Base-by-base conservation (phyloP, 2,797 vertebrate genomes). In the Triplophysa bombifrons region DNA sequence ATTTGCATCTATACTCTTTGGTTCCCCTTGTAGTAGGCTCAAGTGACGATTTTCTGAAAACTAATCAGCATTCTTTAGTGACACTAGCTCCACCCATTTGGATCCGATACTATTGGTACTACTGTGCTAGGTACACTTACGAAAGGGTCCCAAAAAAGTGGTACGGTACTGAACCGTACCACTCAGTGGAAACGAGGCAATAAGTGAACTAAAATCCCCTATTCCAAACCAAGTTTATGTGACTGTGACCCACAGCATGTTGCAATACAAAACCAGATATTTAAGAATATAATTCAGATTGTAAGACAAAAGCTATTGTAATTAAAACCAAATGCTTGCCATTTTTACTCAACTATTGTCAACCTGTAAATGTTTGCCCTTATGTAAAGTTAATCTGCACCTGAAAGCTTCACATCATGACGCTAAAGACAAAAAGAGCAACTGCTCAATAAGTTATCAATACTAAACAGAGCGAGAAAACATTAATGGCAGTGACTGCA, bases 231-330 rank as follows among this genome's bases (percentile, higher is more conserved):
- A 71, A 38, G 11, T 14, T 69, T 9, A 51, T 51, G 58, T 70
- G 22, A 51, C 46, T 20, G 13, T 51, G 14, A 71, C 30, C 68
- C 14, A 34, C 30, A n/a, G 41, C 51, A 70, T 71, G 16, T 30
- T 63, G 17, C 17, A 63, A 63, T 63, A 61, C 58, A 78, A 34
- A 72, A 41, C 46, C 68, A 64, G 76, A 78, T 70, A 19, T 58
- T 51, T 48, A 41, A 10, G 2, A 10, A 27, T 19, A 61, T 53
- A 41, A 63, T 38, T 61, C 67, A 13, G 9, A 51, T 58, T 41
- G 17, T 17, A 38, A 30, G 53, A 58, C 22, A 60, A 68, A 76
- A 2, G 16, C n/a, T 17, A 58, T 61, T 6, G 0, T 50, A 60
- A 77, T 27, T 38, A 2, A 56, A 76, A 25, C 30, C 17, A 76